A percentile compares a stretch with the other conserved stretches of the same genome.
Evolutionary conservation across 2,888 invertebrate species (phyloP).

Genomic region (Sturmia bella): DNA sequence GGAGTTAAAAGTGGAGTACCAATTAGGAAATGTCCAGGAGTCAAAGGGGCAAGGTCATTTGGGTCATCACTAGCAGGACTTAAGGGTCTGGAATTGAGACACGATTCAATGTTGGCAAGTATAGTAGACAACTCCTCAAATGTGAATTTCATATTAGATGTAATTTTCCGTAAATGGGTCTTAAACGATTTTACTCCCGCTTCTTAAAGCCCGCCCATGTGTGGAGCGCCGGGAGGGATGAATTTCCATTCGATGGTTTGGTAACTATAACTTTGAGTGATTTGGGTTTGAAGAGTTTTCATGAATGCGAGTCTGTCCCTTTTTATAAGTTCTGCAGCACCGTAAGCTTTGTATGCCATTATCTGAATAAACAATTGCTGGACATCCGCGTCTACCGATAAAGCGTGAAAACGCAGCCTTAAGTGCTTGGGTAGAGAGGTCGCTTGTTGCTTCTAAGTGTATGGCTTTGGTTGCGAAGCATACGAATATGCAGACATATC

Average conservation of each 20-base stretch:
- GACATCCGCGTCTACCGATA: slow-evolving; percentile 10
- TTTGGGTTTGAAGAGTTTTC: not conserved
- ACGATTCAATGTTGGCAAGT: slow-evolving; percentile 18
- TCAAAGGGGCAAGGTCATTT: slow-evolving; percentile 9
- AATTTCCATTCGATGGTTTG: slow-evolving; percentile 23
- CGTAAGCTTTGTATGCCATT: slow-evolving; percentile 7
- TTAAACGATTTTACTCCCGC: too few relatives aligned
- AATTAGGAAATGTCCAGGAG: slow-evolving; percentile 38
- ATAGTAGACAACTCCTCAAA: not conserved
- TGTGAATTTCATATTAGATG: not conserved
- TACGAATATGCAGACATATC: not conserved
- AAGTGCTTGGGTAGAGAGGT: not conserved
- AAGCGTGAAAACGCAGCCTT: not conserved
- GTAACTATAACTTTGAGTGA: not conserved
- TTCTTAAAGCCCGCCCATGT: not conserved
- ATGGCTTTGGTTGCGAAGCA: not conserved
- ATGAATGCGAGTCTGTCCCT: not conserved
- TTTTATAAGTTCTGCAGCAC: slow-evolving; percentile 13
- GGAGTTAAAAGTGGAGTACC: slow-evolving; percentile 7
- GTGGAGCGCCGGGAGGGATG: not conserved
- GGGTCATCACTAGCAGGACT: slow-evolving; percentile 42
- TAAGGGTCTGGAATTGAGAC: slow-evolving; percentile 28
- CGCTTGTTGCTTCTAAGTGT: not conserved
- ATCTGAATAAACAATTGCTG: not conserved
- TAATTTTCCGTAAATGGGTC: slow-evolving; percentile 12